Evolutionary conservation across 1,140 invertebrate genomes (phyloP).

Genomic region (Nymphalis io): DNA sequence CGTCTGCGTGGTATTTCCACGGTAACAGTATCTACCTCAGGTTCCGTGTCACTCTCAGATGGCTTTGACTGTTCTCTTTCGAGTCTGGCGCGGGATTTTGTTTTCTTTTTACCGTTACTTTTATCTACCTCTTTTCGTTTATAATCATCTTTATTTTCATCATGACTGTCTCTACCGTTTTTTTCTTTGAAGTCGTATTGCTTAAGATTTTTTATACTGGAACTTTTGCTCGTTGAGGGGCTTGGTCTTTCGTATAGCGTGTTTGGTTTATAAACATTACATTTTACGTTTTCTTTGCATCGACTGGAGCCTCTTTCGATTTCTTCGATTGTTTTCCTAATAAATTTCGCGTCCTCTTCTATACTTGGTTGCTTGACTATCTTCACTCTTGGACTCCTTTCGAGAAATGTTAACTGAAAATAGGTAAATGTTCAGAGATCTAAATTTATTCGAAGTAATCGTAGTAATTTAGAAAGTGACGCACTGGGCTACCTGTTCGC

Average conservation of each 20-base stretch:
- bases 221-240: conserved; percentile 53
- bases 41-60: conserved; percentile 77
- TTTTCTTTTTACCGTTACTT: conserved; percentile 67
- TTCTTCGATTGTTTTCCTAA: conserved; percentile 74
- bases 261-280: conserved; percentile 38
- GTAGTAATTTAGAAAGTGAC: conserved; percentile 27
- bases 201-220: conserved; percentile 47
- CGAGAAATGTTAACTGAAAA: conserved; percentile 52
- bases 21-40: conserved; percentile 75
- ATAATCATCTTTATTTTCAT: conserved; percentile 65
- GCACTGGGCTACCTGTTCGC: conserved; percentile 60
- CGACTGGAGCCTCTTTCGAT: conserved; percentile 68
- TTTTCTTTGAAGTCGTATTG: conserved; percentile 51
- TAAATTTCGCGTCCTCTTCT: conserved; percentile 74
- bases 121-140: conserved; percentile 69
- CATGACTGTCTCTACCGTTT: conserved; percentile 54
- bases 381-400: conserved; percentile 55
- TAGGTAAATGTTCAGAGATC: conserved; percentile 23
- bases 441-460: conserved; percentile 22
- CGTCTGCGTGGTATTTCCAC: conserved; percentile 77
- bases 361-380: conserved; percentile 63
- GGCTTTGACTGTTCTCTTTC: conserved; percentile 79
- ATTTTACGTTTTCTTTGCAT: conserved; percentile 49
- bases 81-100: conserved; percentile 74
- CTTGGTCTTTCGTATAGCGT: conserved; percentile 21